These are phyloP conservation scores for Amphimallon solstitiale DNA, from an alignment of 2,888 invertebrate species.

Conservation along the genomic window DNA sequence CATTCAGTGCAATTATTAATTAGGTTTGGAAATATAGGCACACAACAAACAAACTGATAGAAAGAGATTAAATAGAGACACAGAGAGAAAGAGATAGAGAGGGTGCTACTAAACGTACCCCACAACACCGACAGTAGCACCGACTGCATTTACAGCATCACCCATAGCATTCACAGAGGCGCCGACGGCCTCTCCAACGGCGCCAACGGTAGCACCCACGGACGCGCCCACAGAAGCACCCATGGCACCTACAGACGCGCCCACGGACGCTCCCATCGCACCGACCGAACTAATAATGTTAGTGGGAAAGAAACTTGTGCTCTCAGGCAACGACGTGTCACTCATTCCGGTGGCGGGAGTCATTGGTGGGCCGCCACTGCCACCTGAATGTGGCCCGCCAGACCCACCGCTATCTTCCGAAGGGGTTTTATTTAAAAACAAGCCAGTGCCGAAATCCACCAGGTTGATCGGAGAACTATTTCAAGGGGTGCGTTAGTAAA, in stretches of 20 bases:
- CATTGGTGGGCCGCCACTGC: conserved; percentile 69
- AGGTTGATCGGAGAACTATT: conserved; percentile 90
- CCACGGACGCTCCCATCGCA: conserved; percentile 58
- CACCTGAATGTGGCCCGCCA: conserved; percentile 61
- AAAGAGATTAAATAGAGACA: conserved; percentile 3
- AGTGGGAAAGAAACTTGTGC: conserved; percentile 62
- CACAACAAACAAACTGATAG: conserved; percentile 15
- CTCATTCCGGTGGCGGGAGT: conserved; percentile 71
- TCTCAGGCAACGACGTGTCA: conserved; percentile 69
- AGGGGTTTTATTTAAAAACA: conserved; percentile 91
- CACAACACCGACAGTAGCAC: conserved; percentile 56
- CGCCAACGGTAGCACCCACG: conserved; percentile 55
- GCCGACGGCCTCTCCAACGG: conserved; percentile 55
- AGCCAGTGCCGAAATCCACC: conserved; percentile 95
- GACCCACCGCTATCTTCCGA: conserved; percentile 85
- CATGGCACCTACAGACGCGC: conserved; percentile 55
- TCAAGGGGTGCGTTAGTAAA: conserved; percentile 46
- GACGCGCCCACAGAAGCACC: conserved; percentile 56
- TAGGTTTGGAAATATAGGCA: conserved; percentile 1
- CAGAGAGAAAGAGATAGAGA: conserved; percentile 4
- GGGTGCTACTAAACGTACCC: conserved; percentile 54
- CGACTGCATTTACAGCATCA: conserved; percentile 58
- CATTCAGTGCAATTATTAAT: conserved; percentile 22
- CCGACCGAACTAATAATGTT: conserved; percentile 61
- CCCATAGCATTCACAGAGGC: conserved; percentile 57